Evolutionary conservation across 1,140 invertebrate genomes (phyloP).

Genomic region (Matsumurasca onukii): DNA sequence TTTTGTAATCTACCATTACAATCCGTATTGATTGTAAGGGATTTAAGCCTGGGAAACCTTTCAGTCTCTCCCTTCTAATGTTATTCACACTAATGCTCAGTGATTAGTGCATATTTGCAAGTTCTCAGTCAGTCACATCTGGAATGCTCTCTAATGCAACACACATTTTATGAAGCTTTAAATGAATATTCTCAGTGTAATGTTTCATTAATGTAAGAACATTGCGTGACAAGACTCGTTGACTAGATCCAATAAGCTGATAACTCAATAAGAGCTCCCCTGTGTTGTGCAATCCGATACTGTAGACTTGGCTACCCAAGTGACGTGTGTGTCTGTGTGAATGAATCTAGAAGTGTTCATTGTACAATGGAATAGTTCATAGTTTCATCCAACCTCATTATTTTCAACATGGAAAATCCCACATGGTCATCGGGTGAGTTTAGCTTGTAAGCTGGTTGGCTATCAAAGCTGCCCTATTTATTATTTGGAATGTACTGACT

Average conservation of each 20-base stretch:
- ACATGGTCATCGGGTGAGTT: neutral
- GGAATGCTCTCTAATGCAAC: no score
- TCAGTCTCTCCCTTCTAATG: conserved; percentile 4
- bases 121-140: no score
- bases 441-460: neutral
- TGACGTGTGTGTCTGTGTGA: conserved; percentile 1
- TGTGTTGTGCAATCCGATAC: neutral
- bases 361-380: conserved; percentile 25
- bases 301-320: neutral
- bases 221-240: no score
- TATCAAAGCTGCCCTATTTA: neutral
- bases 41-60: neutral
- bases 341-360: no score
- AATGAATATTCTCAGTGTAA: no score
- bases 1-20: neutral
- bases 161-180: no score
- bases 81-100: conserved; percentile 12
- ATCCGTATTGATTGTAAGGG: neutral
- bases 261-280: neutral
- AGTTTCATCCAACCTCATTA: neutral
- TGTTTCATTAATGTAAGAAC: no score
- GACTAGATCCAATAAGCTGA: conserved; percentile 1
- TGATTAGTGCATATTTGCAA: no score
- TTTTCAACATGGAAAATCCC: conserved; percentile 4
- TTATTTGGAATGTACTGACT: neutral